These are phyloP conservation scores for Xestia ashworthii DNA, from an alignment of 2,888 invertebrate species.

Conservation along the genomic window DNA sequence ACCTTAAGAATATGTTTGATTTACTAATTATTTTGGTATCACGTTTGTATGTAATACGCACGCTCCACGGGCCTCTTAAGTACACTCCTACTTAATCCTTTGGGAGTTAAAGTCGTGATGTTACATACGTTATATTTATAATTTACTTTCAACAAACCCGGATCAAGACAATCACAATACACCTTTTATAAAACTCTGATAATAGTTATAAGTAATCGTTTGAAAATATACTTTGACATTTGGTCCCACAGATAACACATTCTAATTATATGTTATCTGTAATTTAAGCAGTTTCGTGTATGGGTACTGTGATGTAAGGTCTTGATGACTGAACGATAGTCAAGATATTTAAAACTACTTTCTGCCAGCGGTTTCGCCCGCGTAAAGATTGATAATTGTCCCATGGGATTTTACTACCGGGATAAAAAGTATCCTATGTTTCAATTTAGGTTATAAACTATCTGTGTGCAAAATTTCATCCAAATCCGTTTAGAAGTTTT, in stretches of 20 bases:
- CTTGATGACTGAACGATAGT: conserved; percentile 23
- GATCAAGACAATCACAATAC: conserved; percentile 43
- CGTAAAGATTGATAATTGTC: too few species aligned
- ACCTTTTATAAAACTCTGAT: conserved; percentile 54
- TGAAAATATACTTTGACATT: conserved; percentile 59
- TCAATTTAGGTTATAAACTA: too few species aligned
- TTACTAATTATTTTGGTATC: too few species aligned
- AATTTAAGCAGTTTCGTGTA: conserved; percentile 30
- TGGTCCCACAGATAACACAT: conserved; percentile 45
- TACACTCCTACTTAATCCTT: background rate
- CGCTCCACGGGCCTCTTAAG: too few species aligned
- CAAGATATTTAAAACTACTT: background rate
- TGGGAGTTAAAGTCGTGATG: background rate
- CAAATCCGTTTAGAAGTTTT: too few species aligned
- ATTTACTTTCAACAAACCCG: conserved; percentile 6
- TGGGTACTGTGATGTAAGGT: conserved; percentile 11
- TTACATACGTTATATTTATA: background rate
- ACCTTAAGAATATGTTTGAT: too few species aligned
- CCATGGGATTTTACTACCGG: too few species aligned
- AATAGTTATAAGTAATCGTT: conserved; percentile 29
- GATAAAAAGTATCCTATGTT: too few species aligned
- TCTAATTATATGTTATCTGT: conserved; percentile 57
- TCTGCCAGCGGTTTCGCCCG: background rate
- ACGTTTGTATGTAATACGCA: too few species aligned
- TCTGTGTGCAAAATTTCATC: too few species aligned